Base-by-base conservation (phyloP, 2,113 vertebrate species). In the Platichthys flesus region DNA sequence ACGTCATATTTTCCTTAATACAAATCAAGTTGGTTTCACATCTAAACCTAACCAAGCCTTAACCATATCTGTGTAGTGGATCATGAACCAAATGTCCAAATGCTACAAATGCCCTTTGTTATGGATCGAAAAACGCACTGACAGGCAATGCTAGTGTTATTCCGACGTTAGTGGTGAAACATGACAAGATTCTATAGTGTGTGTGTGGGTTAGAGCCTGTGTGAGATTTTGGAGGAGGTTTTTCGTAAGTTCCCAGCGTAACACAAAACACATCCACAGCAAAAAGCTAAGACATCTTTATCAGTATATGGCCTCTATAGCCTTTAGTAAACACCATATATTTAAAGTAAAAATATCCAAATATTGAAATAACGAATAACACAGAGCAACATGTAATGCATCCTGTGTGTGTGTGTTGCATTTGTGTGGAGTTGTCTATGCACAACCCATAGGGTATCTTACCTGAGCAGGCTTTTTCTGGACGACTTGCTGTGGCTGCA, bases 381-480 rank as follows among this genome's bases (percentile, higher is more conserved):
- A 31, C 31, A 31, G 31, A 0, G 28, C 28, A 28, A 28, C 2
- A 1, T 35, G 31, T 37, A 37, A 37, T 37, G 9, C 35, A 9
- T 37, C 35, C 35, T 37, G 7, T 31, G 28, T 31, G 28, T 37
- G 35, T 37, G 35, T 37, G 35, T 37, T 37, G 35, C 35, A 37
- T 42, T 3, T 42, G 40, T 42, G 40, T 63, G 58, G 64, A 9
- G 71, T 52, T 62, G 40, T 23, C 20, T 9, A 26, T 49, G 26
- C 9, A 18, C 5, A 4, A 8, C 47, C 47, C 6, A 81, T 13
- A 18, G 47, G 18, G 18, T 18, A 4, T 45, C 95, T 93, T 95
- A 98, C 97, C 97, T 96, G 96, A 96, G 95, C 94, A 93, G 96
- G 95, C 90, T 96, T 97, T 95, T 98, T 97, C 92, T 96, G 96